Base-by-base conservation (phyloP, 2,113 vertebrate species). In the Zosterops borbonicus region DNA sequence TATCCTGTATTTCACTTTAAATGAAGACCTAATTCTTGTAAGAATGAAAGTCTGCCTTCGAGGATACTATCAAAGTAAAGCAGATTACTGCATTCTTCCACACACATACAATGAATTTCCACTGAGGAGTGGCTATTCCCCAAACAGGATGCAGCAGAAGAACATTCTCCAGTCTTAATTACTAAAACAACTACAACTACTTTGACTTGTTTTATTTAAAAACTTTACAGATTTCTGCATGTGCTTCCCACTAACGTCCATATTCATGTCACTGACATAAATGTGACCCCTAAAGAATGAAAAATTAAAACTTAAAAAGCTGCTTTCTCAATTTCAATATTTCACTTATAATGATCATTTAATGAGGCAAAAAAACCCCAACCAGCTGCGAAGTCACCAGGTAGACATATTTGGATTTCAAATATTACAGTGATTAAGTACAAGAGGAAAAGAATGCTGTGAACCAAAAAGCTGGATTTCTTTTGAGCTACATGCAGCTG, bases 371-470 rank as follows among this genome's bases (percentile, higher is more conserved):
- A 49, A 82, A 21, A 29, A 8, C 39, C 39, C 39, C 39, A 39
- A 39, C 10, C 90, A 95, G 80, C 59, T 94, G 86, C 71, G 81
- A 90, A 83, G 39, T 70, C 68, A 83, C 63, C 42, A 81, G 50
- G 64, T 64, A 86, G 41, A 64, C 53, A 73, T 73, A 95, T 80
- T 3, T 74, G 13, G 77, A 89, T 89, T 96, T 92, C 47, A 93
- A 93, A 83, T 81, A 86, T 59, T 83, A 87, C 35, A 78, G 33
- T 83, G 68, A 90, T 63, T 59, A 90, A 90, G 73, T 50, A 55
- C 28, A 78, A 47, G 63, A 31, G n/a, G 24, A n/a, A 88, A 88
- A 86, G 75, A 82, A 59, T 28, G 18, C 67, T n/a, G 25, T 77
- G 63, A 95, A 58, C 31, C 37, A 59, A 42, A 91, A 95, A 64